phyloP scores from a whole-genome alignment of 2,113 vertebrate species.

The Chaetodon trifascialis region DNA sequence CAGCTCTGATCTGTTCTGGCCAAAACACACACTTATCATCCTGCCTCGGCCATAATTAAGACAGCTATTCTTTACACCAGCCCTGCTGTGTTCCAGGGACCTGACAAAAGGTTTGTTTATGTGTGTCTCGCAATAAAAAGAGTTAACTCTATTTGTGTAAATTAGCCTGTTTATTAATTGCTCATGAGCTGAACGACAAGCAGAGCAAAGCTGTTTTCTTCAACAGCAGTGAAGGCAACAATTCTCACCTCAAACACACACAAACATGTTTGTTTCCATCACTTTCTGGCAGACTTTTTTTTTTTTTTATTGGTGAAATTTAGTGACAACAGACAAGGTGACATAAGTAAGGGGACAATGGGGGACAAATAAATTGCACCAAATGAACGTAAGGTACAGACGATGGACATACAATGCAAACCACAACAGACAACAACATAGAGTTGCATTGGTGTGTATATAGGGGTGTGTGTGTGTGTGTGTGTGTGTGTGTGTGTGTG shows the following conservation, averaged over 20 bases:
- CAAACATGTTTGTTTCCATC: too few relatives aligned
- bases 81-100: conserved; percentile 25
- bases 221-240: conserved; percentile 19
- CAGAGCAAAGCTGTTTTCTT: conserved; percentile 7
- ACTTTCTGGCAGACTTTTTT: too few relatives aligned
- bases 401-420: too few relatives aligned
- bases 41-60: conserved; percentile 63
- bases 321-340: too few relatives aligned
- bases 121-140: background rate
- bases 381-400: too few relatives aligned
- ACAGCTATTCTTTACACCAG: conserved; percentile 21
- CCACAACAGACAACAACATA: too few relatives aligned
- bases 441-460: too few relatives aligned
- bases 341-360: too few relatives aligned
- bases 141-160: conserved; percentile 7
- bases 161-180: conserved; percentile 36
- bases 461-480: too few relatives aligned
- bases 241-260: conserved; percentile 7
- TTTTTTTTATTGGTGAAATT: too few relatives aligned
- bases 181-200: conserved; percentile 23
- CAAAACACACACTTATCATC: conserved; percentile 53
- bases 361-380: too few relatives aligned
- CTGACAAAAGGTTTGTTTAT: conserved; percentile 33
- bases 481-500: too few relatives aligned
- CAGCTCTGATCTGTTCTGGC: conserved; percentile 10